Percentiles rank a stretch among this genome's conserved stretches.
phyloP scores from a whole-genome alignment of 1,140 invertebrate genomes.

The Melanaphis sacchari region DNA sequence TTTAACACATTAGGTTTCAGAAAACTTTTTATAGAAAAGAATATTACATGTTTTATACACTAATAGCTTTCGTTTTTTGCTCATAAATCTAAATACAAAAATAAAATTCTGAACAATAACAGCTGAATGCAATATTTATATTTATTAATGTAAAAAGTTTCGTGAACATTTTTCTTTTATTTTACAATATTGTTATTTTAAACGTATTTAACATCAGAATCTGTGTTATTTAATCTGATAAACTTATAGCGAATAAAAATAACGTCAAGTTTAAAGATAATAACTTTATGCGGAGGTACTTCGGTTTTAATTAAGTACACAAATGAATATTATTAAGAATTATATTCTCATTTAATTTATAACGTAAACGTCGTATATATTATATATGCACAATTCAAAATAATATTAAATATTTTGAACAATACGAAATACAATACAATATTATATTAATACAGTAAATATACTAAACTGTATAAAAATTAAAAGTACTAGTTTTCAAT shows the following conservation, averaged over 20 bases:
- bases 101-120: constrained; percentile 10
- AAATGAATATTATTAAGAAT: neutral
- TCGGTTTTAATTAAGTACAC: neutral
- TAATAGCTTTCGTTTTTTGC: neutral
- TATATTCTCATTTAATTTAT: neutral
- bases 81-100: neutral
- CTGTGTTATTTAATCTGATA: neutral
- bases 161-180: neutral
- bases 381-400: too few relatives aligned
- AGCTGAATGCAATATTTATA: constrained; percentile 4
- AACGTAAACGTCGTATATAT: neutral
- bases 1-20: neutral
- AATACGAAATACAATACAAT: neutral
- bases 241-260: neutral
- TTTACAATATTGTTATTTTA: constrained; percentile 7
- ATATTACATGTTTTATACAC: neutral
- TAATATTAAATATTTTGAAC: too few relatives aligned
- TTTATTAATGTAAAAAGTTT: neutral
- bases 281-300: neutral
- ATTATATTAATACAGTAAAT: neutral
- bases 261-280: neutral
- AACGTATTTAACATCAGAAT: neutral
- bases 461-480: fast-evolving
- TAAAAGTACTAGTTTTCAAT: neutral
- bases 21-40: neutral